phyloP scores from a whole-genome alignment of 2,888 invertebrate species.

The Chironomus riparius region DNA sequence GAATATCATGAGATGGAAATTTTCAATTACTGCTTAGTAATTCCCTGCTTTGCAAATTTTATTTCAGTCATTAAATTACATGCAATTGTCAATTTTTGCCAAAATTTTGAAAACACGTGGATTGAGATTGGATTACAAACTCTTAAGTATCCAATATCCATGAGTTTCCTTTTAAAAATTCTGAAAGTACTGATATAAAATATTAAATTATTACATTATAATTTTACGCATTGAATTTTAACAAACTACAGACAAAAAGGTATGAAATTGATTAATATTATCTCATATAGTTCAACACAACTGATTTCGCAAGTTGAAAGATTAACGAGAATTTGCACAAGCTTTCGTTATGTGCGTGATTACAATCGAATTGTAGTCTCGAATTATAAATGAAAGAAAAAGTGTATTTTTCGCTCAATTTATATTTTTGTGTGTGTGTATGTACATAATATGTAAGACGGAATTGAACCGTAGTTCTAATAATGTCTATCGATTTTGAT shows the following conservation, averaged over 20 bases:
- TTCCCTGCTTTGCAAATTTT: no score
- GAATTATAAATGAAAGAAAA: neutral
- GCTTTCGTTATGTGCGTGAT: neutral
- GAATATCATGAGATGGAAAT: no score
- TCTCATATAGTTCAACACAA: neutral
- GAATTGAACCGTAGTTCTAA: neutral
- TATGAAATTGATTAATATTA: constrained; percentile 1
- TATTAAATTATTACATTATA: no score
- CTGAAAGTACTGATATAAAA: no score
- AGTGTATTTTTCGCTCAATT: neutral
- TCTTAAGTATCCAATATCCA: no score
- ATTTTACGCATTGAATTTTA: neutral
- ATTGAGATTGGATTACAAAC: no score
- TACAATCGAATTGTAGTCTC: neutral
- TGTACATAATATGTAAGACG: neutral
- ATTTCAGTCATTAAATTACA: no score
- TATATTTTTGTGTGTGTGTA: neutral
- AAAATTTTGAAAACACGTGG: no score
- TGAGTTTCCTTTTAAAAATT: no score
- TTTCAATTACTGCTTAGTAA: no score
- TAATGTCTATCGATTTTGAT: neutral
- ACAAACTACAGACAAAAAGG: neutral
- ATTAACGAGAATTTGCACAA: neutral
- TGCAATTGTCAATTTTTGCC: no score
- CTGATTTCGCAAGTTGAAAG: neutral